Evolutionary conservation across 2,888 invertebrate genomes (phyloP).

Genomic region (Ferdinandea cuprea): DNA sequence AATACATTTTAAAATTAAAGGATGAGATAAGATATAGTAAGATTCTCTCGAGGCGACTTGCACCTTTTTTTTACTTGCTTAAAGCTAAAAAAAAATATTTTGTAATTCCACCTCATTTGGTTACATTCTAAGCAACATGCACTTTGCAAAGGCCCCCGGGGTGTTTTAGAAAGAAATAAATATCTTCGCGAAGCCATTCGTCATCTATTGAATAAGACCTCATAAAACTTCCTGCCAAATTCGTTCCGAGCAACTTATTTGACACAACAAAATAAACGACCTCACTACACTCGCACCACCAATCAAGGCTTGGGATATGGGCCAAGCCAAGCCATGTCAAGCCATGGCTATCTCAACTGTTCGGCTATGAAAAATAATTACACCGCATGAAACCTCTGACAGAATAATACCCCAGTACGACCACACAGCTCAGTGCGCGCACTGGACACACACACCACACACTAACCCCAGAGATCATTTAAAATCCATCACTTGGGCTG

Average conservation of each 20-base stretch:
- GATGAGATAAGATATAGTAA: too few relatives aligned
- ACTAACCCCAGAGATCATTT: conserved; percentile 60
- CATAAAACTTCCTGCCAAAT: too few relatives aligned
- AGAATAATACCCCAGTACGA: conserved; percentile 18
- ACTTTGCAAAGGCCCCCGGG: too few relatives aligned
- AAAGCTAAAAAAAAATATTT: too few relatives aligned
- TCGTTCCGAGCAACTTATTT: conserved; percentile 3
- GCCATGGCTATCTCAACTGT: conserved; percentile 6
- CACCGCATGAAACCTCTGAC: conserved; percentile 21
- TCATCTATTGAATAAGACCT: too few relatives aligned
- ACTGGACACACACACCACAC: not conserved
- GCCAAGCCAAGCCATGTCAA: conserved; percentile 5
- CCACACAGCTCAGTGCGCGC: conserved; percentile 40
- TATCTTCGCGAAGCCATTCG: too few relatives aligned
- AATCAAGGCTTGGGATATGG: conserved; percentile 18
- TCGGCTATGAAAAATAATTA: conserved; percentile 21
- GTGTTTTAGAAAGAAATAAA: too few relatives aligned
- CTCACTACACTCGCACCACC: conserved; percentile 15
- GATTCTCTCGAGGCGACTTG: too few relatives aligned
- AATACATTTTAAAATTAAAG: too few relatives aligned
- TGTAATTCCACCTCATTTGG: too few relatives aligned
- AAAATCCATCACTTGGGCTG: conserved; percentile 62
- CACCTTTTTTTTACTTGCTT: too few relatives aligned
- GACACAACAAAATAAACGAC: conserved; percentile 12
- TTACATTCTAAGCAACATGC: too few relatives aligned